These are phyloP conservation scores for Zaprionus lineosus DNA, from an alignment of 2,888 invertebrate genomes.

Conservation along the genomic window DNA sequence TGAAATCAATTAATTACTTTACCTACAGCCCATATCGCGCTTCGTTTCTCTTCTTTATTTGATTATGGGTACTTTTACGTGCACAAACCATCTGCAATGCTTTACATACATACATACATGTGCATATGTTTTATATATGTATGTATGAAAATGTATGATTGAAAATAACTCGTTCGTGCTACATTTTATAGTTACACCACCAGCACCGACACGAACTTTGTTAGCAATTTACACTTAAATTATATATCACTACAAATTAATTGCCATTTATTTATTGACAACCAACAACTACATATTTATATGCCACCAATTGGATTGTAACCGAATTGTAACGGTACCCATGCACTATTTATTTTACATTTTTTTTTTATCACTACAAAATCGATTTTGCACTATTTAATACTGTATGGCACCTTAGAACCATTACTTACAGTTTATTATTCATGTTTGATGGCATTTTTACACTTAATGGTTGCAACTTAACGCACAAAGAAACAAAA, in stretches of 20 bases:
- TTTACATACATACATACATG: constrained; percentile 22
- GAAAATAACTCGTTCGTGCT: constrained; percentile 9
- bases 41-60: constrained; percentile 46
- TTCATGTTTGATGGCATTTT: constrained; percentile 83
- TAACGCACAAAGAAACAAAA: constrained; percentile 73
- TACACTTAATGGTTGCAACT: constrained; percentile 79
- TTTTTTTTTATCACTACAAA: constrained; percentile 74
- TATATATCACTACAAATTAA: constrained; percentile 56
- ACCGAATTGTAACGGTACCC: constrained; percentile 47
- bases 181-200: constrained; percentile 47
- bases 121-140: constrained; percentile 13
- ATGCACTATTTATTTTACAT: constrained; percentile 60
- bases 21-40: constrained; percentile 43
- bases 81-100: constrained; percentile 19
- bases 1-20: constrained; percentile 60
- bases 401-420: constrained; percentile 42
- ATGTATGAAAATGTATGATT: constrained; percentile 1
- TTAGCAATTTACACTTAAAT: constrained; percentile 59
- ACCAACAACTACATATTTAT: constrained; percentile 48
- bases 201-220: constrained; percentile 51
- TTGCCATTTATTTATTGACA: constrained; percentile 51
- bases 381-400: constrained; percentile 73
- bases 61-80: constrained; percentile 36
- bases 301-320: constrained; percentile 68
- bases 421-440: constrained; percentile 83